phyloP scores from a whole-genome alignment of 2,888 invertebrate species.

The Heliconius erato region DNA sequence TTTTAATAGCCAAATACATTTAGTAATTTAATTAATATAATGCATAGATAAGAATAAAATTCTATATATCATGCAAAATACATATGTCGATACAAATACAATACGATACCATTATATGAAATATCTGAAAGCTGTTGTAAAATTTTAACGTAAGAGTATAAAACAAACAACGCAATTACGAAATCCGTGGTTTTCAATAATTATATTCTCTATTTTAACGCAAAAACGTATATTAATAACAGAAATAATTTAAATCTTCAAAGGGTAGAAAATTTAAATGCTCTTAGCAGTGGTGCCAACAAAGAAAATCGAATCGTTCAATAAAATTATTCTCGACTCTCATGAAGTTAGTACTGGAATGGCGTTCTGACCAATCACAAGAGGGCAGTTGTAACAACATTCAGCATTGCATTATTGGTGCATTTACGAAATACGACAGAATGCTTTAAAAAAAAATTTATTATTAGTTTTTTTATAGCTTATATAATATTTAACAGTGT shows the following conservation, averaged over 20 bases:
- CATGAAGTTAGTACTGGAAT: neutral
- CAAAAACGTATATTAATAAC: neutral
- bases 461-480: neutral
- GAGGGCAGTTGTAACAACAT: neutral
- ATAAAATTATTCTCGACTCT: neutral
- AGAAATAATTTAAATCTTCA: neutral
- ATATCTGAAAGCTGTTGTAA: too few species aligned
- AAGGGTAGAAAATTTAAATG: neutral
- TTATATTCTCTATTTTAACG: neutral
- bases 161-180: too few species aligned
- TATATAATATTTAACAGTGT: neutral
- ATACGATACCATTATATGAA: too few species aligned
- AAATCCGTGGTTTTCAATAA: too few species aligned
- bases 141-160: too few species aligned
- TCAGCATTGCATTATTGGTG: neutral
- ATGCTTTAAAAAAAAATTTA: neutral
- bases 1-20: too few species aligned
- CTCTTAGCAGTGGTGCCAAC: neutral
- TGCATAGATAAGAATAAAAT: too few species aligned
- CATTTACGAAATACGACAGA: slow-evolving; percentile 10
- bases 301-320: neutral
- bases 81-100: too few species aligned
- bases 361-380: neutral
- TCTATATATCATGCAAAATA: too few species aligned
- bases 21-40: too few species aligned